Conservation (phyloP, 1,140 invertebrate genomes). For the Drosophila melanogaster region DNA sequence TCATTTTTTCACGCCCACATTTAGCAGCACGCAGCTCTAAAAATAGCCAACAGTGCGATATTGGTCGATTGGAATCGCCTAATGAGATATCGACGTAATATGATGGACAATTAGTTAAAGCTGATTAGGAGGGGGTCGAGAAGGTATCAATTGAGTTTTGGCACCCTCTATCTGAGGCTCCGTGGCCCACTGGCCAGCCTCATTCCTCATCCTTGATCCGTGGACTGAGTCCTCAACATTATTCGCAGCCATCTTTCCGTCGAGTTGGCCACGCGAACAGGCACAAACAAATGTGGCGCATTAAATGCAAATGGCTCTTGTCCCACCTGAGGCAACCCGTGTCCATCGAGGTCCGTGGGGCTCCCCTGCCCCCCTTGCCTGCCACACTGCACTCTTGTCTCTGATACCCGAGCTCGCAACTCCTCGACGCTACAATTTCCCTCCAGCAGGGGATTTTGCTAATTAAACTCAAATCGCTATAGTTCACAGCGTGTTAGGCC, state of each 20-base stretch:
- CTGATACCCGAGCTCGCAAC: neutral
- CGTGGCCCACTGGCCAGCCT: neutral
- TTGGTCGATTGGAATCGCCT: neutral
- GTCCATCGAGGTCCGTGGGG: conserved; percentile 2
- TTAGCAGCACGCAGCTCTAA: neutral
- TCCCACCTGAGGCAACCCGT: conserved; percentile 52
- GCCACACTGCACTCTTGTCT: neutral
- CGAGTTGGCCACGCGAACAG: conserved; percentile 40
- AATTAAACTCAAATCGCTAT: conserved; percentile 72
- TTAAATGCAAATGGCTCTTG: conserved; percentile 67
- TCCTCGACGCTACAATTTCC: neutral
- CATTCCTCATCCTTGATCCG: conserved; percentile 5
- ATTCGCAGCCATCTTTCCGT: conserved; percentile 38
- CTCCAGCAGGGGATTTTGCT: conserved; percentile 46
- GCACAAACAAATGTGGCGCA: conserved; percentile 62
- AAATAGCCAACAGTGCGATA: neutral
- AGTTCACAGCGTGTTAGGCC: conserved; percentile 53
- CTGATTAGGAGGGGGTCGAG: neutral
- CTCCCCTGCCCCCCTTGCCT: neutral
- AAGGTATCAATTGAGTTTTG: neutral
- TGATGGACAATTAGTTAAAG: neutral
- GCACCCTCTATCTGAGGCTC: neutral
- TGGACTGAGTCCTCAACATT: conserved; percentile 12
- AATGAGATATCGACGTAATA: neutral
- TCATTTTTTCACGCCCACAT: neutral